Evolutionary conservation across 2,113 vertebrate species (phyloP).

Genomic region (Hypomesus transpacificus): DNA sequence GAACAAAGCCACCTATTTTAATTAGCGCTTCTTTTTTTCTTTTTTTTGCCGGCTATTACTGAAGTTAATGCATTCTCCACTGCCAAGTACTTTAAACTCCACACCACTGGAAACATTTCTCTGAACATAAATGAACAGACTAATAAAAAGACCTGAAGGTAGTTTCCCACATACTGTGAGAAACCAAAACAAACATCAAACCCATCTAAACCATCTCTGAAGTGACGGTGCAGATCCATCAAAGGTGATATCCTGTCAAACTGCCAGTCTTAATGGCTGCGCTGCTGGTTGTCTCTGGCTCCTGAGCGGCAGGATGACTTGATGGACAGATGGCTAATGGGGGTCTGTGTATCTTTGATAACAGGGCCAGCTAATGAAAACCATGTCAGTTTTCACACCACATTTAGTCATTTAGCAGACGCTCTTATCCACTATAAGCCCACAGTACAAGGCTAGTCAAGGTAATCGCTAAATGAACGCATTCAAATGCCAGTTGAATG

Average conservation of each 20-base stretch:
- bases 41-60: neutral
- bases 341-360: slow-evolving; percentile 53
- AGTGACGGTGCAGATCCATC: neutral
- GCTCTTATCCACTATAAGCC: no score
- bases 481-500: slow-evolving; percentile 59
- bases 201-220: neutral
- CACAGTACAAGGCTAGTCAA: slow-evolving; percentile 29
- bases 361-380: slow-evolving; percentile 52
- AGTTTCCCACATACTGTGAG: neutral
- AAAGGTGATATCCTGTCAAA: slow-evolving; percentile 15
- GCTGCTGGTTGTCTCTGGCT: slow-evolving; percentile 20
- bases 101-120: neutral
- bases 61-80: neutral
- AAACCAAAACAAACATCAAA: slow-evolving; percentile 4
- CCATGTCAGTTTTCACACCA: slow-evolving; percentile 44
- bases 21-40: neutral
- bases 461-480: slow-evolving; percentile 43
- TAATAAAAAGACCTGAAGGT: neutral
- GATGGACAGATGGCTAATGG: slow-evolving; percentile 57
- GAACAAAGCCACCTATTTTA: slow-evolving; percentile 6
- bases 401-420: no score
- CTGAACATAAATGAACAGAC: neutral
- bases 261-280: slow-evolving; percentile 15
- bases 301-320: slow-evolving; percentile 32
- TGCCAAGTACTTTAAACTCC: no score